Conservation (phyloP, 2,113 vertebrate species). For the Pheucticus melanocephalus region DNA sequence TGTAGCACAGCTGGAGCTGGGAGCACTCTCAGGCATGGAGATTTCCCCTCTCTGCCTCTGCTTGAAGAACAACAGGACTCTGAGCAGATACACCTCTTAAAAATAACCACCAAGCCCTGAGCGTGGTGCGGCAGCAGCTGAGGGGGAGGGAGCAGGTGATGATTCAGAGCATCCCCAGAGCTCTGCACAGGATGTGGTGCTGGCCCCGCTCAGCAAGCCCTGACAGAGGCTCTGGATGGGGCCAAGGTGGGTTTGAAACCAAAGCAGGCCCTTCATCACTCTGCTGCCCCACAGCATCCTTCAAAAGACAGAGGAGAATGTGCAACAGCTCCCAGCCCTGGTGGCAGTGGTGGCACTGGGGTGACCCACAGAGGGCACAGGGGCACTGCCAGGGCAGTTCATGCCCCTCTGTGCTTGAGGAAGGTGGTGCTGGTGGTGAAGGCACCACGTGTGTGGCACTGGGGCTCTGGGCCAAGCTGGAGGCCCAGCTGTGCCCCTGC, state of each 20-base stretch:
- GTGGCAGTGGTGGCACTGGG: background rate
- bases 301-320: fast-evolving
- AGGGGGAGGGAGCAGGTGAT: background rate
- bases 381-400: background rate
- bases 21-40: background rate
- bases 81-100: background rate
- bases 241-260: background rate
- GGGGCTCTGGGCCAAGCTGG: background rate
- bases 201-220: background rate
- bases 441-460: background rate
- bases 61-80: background rate
- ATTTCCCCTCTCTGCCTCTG: background rate
- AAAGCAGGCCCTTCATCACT: background rate
- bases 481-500: background rate
- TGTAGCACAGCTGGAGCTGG: background rate
- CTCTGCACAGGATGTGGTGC: slow-evolving; percentile 51
- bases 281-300: background rate
- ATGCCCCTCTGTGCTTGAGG: background rate
- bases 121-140: background rate
- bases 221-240: fast-evolving
- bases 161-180: background rate
- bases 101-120: background rate
- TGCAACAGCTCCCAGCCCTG: fast-evolving
- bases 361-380: background rate
- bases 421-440: background rate